A percentile compares a stretch with the other conserved stretches of the same genome.
Conservation (phyloP, 2,113 vertebrate species). For the Indicator maculatus region DNA sequence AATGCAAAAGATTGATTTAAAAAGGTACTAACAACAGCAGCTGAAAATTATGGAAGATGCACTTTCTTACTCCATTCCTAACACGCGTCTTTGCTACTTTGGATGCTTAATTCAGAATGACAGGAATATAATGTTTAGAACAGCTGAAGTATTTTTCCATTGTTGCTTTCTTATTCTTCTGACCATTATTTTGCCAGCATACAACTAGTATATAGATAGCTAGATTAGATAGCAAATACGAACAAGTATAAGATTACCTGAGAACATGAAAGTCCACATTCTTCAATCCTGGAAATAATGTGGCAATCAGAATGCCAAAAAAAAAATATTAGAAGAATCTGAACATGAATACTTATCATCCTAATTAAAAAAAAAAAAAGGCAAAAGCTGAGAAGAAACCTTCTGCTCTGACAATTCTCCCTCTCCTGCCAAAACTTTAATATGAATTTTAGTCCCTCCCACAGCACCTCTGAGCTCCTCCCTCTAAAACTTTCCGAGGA, state of each 20-base stretch:
- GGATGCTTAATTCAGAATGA: neutral
- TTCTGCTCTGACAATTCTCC: conserved; percentile 56
- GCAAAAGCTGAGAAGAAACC: conserved; percentile 36
- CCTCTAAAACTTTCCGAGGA: conserved; percentile 29
- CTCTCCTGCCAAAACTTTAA: conserved; percentile 61
- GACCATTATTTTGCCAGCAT: neutral
- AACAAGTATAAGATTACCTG: conserved; percentile 66
- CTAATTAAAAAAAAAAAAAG: neutral
- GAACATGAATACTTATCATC: conserved; percentile 43
- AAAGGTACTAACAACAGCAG: neutral
- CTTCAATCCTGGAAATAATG: conserved; percentile 71
- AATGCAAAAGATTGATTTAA: neutral
- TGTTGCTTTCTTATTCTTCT: neutral
- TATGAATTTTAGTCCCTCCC: conserved; percentile 61
- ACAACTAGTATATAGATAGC: neutral
- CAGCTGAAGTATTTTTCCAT: neutral
- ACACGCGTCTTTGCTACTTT: neutral
- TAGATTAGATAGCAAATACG: neutral
- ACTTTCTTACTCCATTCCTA: neutral
- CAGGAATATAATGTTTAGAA: neutral
- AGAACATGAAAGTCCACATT: conserved; percentile 73
- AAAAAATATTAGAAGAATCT: conserved; percentile 44
- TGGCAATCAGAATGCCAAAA: conserved; percentile 59
- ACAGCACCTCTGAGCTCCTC: conserved; percentile 64
- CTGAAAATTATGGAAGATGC: neutral